Conservation (phyloP, 2,113 vertebrate genomes). For the Phalacrocorax aristotelis region DNA sequence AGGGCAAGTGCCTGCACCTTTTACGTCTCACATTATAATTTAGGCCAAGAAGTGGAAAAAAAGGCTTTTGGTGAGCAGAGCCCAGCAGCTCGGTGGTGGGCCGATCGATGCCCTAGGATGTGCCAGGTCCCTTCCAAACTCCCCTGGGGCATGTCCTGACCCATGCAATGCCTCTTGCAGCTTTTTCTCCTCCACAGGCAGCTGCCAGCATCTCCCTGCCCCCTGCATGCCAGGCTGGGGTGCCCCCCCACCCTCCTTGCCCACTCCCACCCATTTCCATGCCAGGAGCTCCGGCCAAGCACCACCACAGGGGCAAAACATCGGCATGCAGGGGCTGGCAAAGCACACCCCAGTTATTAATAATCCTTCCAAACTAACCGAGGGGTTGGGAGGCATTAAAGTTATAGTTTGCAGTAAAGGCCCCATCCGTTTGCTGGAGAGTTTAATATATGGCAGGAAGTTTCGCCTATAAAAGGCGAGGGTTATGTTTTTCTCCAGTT, state of each 20-base stretch:
- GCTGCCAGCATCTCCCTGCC: neutral
- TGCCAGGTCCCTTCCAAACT: neutral
- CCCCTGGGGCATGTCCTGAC: neutral
- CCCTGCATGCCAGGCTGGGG: neutral
- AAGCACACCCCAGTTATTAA: neutral
- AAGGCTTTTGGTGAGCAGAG: neutral
- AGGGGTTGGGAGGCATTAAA: conserved; percentile 66
- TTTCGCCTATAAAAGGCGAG: conserved; percentile 73
- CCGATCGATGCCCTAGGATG: fast-evolving
- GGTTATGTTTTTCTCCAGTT: conserved; percentile 61
- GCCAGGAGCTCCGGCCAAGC: neutral
- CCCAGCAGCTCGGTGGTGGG: fast-evolving
- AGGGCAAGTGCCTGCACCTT: neutral
- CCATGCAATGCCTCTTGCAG: no score
- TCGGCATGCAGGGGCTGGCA: fast-evolving
- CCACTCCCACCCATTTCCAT: fast-evolving
- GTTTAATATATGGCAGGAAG: conserved; percentile 75
- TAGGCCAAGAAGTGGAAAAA: neutral
- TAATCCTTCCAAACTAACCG: conserved; percentile 42
- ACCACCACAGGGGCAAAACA: neutral
- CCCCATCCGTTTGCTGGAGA: conserved; percentile 57
- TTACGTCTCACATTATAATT: fast-evolving
- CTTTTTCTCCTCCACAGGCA: neutral
- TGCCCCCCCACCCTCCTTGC: no score
- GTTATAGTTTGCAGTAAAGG: conserved; percentile 71